Conservation (phyloP, 2,797 vertebrate species). For the Sebastes minor region DNA sequence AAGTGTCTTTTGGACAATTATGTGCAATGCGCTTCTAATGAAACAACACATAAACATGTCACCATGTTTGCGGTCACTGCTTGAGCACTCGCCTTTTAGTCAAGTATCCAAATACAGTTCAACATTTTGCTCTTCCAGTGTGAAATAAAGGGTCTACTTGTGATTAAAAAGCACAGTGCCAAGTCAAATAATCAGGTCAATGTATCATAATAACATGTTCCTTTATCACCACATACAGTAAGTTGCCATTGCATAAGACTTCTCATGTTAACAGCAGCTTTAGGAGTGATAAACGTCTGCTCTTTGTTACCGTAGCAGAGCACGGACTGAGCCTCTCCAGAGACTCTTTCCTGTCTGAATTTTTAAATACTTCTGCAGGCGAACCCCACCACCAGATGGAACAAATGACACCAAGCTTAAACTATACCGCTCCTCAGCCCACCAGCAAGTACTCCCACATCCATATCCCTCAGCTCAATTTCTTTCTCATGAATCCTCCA, state of each 20-base stretch:
- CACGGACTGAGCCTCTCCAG: not conserved
- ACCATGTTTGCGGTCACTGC: constrained; percentile 2
- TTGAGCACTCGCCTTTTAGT: not conserved
- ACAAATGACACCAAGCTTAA: constrained; percentile 60
- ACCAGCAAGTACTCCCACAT: constrained; percentile 48
- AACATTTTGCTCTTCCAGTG: not conserved
- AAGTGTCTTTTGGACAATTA: constrained; percentile 37
- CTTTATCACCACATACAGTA: not conserved
- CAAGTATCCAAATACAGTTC: not conserved
- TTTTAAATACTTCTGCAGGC: constrained; percentile 58
- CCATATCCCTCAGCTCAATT: constrained; percentile 34
- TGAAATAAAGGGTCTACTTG: not conserved
- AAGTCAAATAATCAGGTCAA: constrained; percentile 15
- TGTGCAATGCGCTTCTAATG: constrained; percentile 25
- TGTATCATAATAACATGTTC: not conserved
- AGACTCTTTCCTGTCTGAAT: constrained; percentile 53
- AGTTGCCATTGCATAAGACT: constrained; percentile 16
- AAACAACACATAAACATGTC: constrained; percentile 31
- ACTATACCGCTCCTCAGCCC: constrained; percentile 42
- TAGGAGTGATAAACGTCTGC: constrained; percentile 9
- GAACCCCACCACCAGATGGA: constrained; percentile 60
- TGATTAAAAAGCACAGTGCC: not conserved
- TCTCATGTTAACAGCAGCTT: constrained; percentile 9
- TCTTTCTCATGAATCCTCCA: constrained; percentile 36
- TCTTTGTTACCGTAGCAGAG: constrained; percentile 39